Conservation (phyloP, 1,140 invertebrate species). For the Gryon sp. region DNA sequence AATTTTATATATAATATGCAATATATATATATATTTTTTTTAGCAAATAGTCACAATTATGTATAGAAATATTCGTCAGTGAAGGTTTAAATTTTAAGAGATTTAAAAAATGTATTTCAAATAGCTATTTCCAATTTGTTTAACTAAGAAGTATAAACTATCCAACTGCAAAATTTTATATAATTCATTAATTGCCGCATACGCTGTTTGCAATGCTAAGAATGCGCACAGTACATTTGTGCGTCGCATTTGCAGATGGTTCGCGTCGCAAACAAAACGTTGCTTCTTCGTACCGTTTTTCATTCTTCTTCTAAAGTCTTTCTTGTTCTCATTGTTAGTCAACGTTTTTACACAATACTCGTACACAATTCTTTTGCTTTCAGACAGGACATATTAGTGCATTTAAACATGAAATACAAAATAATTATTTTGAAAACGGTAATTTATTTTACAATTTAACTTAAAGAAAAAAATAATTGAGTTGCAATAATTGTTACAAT, state of each 20-base stretch:
- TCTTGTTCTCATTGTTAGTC: conserved; percentile 26
- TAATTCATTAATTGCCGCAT: conserved; percentile 14
- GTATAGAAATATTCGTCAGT: too few species aligned
- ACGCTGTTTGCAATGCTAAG: conserved; percentile 26
- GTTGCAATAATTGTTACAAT: too few species aligned
- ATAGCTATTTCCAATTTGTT: too few species aligned
- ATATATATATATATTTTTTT: too few species aligned
- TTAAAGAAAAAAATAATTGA: too few species aligned
- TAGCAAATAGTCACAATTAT: too few species aligned
- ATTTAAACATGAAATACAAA: neutral
- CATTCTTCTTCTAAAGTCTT: conserved; percentile 16
- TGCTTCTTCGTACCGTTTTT: conserved; percentile 19
- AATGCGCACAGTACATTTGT: conserved; percentile 23
- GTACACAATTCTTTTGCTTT: neutral
- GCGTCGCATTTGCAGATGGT: conserved; percentile 28
- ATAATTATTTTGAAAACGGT: too few species aligned
- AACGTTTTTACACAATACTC: conserved; percentile 17
- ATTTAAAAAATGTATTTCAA: too few species aligned
- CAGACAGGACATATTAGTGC: too few species aligned
- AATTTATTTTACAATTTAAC: too few species aligned
- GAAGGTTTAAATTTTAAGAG: too few species aligned
- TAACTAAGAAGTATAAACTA: neutral
- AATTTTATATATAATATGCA: too few species aligned
- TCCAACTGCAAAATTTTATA: neutral
- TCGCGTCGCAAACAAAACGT: conserved; percentile 27